Conservation (phyloP, 2,113 vertebrate species). For the Neodontobutis hainanensis region DNA sequence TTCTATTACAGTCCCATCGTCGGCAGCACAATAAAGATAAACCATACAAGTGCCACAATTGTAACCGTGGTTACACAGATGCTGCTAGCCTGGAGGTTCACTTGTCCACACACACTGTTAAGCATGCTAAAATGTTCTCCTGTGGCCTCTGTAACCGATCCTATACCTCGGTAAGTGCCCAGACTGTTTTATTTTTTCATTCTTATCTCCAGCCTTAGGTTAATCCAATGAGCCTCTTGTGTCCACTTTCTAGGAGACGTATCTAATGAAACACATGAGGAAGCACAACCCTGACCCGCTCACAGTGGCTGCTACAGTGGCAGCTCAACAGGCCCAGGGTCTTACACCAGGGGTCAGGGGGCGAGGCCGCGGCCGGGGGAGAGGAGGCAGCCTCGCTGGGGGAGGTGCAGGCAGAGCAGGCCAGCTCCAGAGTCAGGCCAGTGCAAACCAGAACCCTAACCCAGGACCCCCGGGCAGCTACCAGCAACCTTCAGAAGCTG, state of each 20-base stretch:
- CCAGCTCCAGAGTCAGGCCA: constrained; percentile 76
- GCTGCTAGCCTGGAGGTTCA: constrained; percentile 96
- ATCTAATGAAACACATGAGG: constrained; percentile 99
- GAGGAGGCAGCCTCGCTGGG: constrained; percentile 49
- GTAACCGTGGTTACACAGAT: constrained; percentile 95
- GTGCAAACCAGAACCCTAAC: constrained; percentile 56
- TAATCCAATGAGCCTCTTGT: constrained; percentile 1
- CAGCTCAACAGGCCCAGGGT: constrained; percentile 76
- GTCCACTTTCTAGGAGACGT: constrained; percentile 84
- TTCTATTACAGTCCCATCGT: constrained; percentile 88
- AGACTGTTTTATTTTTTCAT: neutral
- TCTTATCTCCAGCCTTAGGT: neutral
- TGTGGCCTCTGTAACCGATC: constrained; percentile 96
- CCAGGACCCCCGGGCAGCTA: constrained; percentile 69
- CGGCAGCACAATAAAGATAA: constrained; percentile 99
- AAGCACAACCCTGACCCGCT: constrained; percentile 93
- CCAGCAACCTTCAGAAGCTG: constrained; percentile 76
- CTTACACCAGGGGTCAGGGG: constrained; percentile 69
- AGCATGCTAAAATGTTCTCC: constrained; percentile 96
- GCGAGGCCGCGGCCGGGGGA: constrained; percentile 75
- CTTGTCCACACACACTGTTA: constrained; percentile 95
- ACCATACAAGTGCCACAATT: constrained; percentile 99
- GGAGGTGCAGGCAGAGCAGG: constrained; percentile 65
- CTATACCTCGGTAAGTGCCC: constrained; percentile 90
- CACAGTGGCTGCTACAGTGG: constrained; percentile 74